phyloP scores from a whole-genome alignment of 1,140 invertebrate genomes.

The Phenacoccus solenopsis region DNA sequence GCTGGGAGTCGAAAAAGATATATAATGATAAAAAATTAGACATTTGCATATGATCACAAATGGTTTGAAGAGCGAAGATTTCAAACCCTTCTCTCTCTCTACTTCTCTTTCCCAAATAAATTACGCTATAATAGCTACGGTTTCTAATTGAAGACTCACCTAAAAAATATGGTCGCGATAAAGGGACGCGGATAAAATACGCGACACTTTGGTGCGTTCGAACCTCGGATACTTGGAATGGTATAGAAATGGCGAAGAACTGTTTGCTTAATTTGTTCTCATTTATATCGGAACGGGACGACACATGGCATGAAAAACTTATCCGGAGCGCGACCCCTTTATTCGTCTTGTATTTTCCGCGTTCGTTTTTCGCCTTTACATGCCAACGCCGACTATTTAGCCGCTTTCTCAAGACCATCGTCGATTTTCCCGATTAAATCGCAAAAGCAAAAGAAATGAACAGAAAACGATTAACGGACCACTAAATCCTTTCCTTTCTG shows the following conservation, averaged over 20 bases:
- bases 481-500: neutral
- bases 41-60: no score
- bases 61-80: no score
- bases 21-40: no score
- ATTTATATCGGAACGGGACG: slow-evolving; percentile 4
- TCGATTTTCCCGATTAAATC: slow-evolving; percentile 9
- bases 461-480: neutral
- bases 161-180: no score
- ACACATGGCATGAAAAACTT: neutral
- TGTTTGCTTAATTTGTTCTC: slow-evolving; percentile 16
- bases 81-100: no score
- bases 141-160: no score
- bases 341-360: slow-evolving; percentile 10
- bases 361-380: neutral
- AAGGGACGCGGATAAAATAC: no score
- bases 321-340: neutral
- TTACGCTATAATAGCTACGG: no score
- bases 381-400: slow-evolving; percentile 1
- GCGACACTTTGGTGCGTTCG: neutral
- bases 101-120: no score
- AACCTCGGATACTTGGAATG: neutral
- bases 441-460: slow-evolving; percentile 3
- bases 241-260: neutral
- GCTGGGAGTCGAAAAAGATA: no score
- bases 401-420: neutral